Evolutionary conservation across 1,140 invertebrate genomes (phyloP).

Genomic region (Heliconius congener): DNA sequence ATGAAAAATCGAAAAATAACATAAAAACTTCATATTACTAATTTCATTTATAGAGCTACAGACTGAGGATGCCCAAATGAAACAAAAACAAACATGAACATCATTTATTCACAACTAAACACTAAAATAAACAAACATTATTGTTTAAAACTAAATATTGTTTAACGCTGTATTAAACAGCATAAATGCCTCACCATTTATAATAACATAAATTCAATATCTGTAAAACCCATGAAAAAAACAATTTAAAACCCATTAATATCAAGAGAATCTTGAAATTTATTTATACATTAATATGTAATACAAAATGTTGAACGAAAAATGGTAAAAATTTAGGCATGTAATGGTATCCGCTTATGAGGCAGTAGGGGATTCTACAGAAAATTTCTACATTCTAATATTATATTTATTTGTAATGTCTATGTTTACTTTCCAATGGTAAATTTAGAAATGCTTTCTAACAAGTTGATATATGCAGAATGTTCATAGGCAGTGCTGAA

Average conservation of each 20-base stretch:
- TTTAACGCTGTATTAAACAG: slow-evolving; percentile 71
- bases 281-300: not conserved
- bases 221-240: slow-evolving; percentile 33
- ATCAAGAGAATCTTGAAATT: not conserved
- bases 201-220: slow-evolving; percentile 38
- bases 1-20: not conserved
- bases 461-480: slow-evolving; percentile 90
- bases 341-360: not conserved
- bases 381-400: slow-evolving; percentile 21
- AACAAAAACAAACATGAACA: slow-evolving; percentile 42
- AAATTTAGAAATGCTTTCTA: slow-evolving; percentile 94
- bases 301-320: not conserved
- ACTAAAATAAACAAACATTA: slow-evolving; percentile 52
- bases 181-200: slow-evolving; percentile 55
- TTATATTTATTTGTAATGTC: not conserved
- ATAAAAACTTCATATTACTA: too few relatives aligned
- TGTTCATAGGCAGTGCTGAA: slow-evolving; percentile 96
- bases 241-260: not conserved
- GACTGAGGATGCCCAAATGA: slow-evolving; percentile 23
- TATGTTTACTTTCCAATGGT: slow-evolving; percentile 82
- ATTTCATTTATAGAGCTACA: not conserved
- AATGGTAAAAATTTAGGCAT: not conserved
- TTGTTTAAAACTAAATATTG: slow-evolving; percentile 56
- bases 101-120: slow-evolving; percentile 59
- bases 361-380: slow-evolving; percentile 30